phyloP scores from a whole-genome alignment of 2,888 invertebrate species.

The Coenonympha arcania region DNA sequence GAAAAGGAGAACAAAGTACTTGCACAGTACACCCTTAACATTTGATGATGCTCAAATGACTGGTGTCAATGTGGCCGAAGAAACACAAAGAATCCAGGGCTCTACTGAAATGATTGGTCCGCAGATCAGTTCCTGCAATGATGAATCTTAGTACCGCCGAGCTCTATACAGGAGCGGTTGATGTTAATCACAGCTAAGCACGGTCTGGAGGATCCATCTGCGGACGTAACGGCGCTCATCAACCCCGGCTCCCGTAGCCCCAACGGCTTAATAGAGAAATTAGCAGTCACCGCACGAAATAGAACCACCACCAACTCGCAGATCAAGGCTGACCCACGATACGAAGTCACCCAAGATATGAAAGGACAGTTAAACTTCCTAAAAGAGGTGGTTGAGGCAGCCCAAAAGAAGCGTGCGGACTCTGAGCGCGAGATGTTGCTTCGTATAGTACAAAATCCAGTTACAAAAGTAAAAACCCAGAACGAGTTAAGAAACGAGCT shows the following conservation, averaged over 20 bases:
- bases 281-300: slow-evolving; percentile 95
- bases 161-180: slow-evolving; percentile 83
- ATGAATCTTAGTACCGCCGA: slow-evolving; percentile 88
- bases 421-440: slow-evolving; percentile 94
- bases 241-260: slow-evolving; percentile 95
- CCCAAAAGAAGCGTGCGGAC: slow-evolving; percentile 95
- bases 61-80: slow-evolving; percentile 96
- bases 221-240: slow-evolving; percentile 90
- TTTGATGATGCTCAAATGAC: slow-evolving; percentile 72
- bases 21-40: slow-evolving; percentile 47
- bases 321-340: slow-evolving; percentile 87
- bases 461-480: slow-evolving; percentile 97
- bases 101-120: slow-evolving; percentile 92
- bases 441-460: slow-evolving; percentile 95
- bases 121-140: slow-evolving; percentile 91
- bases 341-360: slow-evolving; percentile 90
- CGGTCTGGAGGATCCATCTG: slow-evolving; percentile 87
- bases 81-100: slow-evolving; percentile 94
- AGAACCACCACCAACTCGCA: slow-evolving; percentile 93
- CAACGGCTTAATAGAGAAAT: slow-evolving; percentile 90
- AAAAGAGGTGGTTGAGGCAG: slow-evolving; percentile 95
- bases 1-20: slow-evolving; percentile 83
- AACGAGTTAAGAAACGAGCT: slow-evolving; percentile 96
- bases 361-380: slow-evolving; percentile 96
- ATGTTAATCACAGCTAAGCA: slow-evolving; percentile 82